Conservation (phyloP, 2,797 vertebrate species). For the Peromyscus aztecus region DNA sequence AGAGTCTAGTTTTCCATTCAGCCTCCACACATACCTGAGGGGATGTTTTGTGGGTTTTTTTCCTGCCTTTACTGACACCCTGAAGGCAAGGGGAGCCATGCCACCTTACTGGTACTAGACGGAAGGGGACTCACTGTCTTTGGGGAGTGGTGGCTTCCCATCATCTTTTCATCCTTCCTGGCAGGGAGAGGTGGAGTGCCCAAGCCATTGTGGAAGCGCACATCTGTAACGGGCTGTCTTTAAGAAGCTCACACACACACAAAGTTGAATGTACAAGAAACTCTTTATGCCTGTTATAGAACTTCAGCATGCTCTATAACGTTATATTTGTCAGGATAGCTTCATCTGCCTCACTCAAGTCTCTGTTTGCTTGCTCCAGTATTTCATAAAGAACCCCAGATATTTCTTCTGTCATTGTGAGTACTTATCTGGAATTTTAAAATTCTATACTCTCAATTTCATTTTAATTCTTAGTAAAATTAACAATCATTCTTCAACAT, state of each 20-base stretch:
- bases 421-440: conserved; percentile 17
- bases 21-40: background rate
- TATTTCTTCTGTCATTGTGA: background rate
- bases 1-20: conserved; percentile 12
- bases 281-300: background rate
- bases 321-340: conserved; percentile 11
- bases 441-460: background rate
- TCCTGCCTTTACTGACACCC: background rate
- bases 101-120: background rate
- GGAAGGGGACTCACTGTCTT: background rate
- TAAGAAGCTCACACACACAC: background rate
- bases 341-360: background rate
- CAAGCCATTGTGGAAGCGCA: too few relatives aligned
- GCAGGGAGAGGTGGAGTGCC: background rate
- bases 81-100: background rate
- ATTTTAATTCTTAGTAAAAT: conserved; percentile 52
- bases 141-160: background rate
- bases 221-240: background rate
- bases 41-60: background rate
- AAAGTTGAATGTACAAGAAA: conserved; percentile 10
- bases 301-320: background rate
- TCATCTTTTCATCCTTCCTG: background rate
- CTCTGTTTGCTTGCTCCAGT: conserved; percentile 32
- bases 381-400: conserved; percentile 33
- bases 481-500: background rate